Base-by-base conservation (phyloP, 2,888 invertebrate genomes). In the Pyrgus malvae region DNA sequence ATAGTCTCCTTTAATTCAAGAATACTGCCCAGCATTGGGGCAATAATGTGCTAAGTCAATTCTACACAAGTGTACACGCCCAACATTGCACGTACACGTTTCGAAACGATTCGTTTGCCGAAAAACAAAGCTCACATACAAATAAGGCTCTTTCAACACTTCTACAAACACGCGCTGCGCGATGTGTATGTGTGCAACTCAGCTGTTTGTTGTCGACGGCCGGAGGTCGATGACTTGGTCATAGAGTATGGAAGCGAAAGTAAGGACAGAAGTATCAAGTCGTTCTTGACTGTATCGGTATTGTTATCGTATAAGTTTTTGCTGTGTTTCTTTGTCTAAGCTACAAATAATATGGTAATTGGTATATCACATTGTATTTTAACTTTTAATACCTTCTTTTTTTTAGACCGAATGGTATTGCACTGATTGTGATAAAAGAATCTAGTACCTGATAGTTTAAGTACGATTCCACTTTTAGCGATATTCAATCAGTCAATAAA, bases 201-300 rank as follows among this genome's bases (percentile, higher is more conserved):
- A 82, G 83, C 84, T 83, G 86, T 78, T 81, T 73, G 80, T 76
- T 68, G 74, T 76, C 83, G 80, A 80, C 83, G 67, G 51, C 57
- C 63, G 57, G 65, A 70, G 86, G 80, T 82, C 81, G 74, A 73
- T 70, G 85, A 84, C 79, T 77, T 65, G 54, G 16, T 0, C 80
- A 79, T 27, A 79, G 85, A 84, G 21, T 38, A 11, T 16, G 12
- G 2, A 17, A 14, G 37, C 23, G 27, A 8, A 44, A 25, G 12
- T 29, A 19, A 12, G 19, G 1, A 31, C 11, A 19, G 9, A 35
- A 16, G 35, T 9, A 35, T 16, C 4, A 35, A 35, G 16, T n/a
- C n/a, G n/a, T n/a, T n/a, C n/a, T n/a, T n/a, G n/a, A n/a, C n/a
- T n/a, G n/a, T n/a, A n/a, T n/a, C n/a, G n/a, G n/a, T n/a, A n/a